Conservation (phyloP, 2,113 vertebrate genomes). For the Turdus rufiventris region DNA sequence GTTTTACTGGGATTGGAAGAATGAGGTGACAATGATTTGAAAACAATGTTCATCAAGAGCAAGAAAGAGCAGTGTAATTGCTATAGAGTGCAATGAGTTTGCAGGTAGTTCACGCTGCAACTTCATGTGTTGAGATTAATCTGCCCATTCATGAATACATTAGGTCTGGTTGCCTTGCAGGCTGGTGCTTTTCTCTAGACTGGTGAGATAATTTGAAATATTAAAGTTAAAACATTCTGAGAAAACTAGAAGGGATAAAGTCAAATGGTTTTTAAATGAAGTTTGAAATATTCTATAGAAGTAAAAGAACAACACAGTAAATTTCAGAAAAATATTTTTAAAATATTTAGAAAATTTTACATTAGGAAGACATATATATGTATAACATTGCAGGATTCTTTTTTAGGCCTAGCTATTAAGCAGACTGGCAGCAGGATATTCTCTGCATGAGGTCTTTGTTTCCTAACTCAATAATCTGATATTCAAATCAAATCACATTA, state of each 20-base stretch:
- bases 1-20: not conserved
- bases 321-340: not conserved
- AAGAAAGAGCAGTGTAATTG: not conserved
- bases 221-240: not conserved
- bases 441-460: not conserved
- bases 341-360: not conserved
- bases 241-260: not conserved
- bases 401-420: not conserved
- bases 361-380: not conserved
- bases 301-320: not conserved
- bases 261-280: not conserved
- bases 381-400: not conserved
- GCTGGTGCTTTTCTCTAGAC: not conserved
- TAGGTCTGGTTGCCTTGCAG: not conserved
- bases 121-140: not conserved
- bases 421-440: not conserved
- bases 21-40: not conserved
- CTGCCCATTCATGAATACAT: not conserved
- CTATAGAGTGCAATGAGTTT: not conserved
- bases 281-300: not conserved
- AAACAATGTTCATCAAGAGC: not conserved
- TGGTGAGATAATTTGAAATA: not conserved
- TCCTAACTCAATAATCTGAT: not conserved
- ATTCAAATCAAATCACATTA: not conserved
- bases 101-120: not conserved